Evolutionary conservation across 1,140 invertebrate genomes (phyloP).

Genomic region (Papilio xuthus): DNA sequence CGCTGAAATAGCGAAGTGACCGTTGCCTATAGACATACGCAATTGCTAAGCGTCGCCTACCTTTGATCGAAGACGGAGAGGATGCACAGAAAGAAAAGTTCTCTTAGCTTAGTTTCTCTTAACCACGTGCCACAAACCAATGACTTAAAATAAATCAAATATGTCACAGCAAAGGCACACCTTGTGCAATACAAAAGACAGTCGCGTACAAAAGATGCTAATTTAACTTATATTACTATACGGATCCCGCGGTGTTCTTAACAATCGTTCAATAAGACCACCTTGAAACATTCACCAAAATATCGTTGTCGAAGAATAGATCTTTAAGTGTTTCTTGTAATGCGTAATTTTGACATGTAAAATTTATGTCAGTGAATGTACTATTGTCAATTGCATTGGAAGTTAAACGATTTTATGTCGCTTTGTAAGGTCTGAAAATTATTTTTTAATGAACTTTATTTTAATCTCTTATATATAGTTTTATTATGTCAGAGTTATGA

Average conservation of each 20-base stretch:
- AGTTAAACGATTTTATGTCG: not conserved
- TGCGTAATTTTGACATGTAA: conserved; percentile 28
- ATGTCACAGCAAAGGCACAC: conserved; percentile 38
- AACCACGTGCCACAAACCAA: conserved; percentile 31
- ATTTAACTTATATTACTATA: conserved; percentile 52
- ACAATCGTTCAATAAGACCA: conserved; percentile 50
- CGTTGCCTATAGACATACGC: too few species aligned
- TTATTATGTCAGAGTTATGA: too few species aligned
- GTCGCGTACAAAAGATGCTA: conserved; percentile 48
- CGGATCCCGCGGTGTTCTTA: conserved; percentile 36
- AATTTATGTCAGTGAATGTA: conserved; percentile 29
- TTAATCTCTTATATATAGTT: not conserved
- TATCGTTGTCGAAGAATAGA: conserved; percentile 43
- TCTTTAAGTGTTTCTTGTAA: conserved; percentile 34
- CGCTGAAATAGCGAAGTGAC: too few species aligned
- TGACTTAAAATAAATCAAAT: conserved; percentile 27
- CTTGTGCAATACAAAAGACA: conserved; percentile 42
- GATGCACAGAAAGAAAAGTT: too few species aligned
- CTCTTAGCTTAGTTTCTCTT: not conserved
- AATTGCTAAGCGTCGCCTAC: too few species aligned
- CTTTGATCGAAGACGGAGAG: too few species aligned
- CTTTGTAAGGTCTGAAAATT: not conserved
- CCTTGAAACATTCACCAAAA: conserved; percentile 53
- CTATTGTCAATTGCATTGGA: not conserved
- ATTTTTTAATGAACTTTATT: not conserved